Evolutionary conservation across 92 coral and sea anemone species (phyloP).

Genomic region (Paramuricea clavata): DNA sequence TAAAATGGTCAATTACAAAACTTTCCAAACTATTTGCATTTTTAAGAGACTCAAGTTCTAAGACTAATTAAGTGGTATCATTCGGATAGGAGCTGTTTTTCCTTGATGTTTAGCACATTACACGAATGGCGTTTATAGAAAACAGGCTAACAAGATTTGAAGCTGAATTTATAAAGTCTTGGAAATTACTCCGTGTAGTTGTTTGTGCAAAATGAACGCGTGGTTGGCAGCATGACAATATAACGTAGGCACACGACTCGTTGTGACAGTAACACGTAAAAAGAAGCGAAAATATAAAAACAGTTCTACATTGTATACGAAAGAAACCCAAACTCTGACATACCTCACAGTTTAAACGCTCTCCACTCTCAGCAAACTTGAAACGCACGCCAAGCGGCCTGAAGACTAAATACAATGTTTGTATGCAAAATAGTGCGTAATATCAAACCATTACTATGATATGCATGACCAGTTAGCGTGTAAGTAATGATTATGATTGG

Average conservation of each 20-base stretch:
- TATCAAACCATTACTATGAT: neutral
- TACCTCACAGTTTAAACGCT: neutral
- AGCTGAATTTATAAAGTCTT: too few relatives aligned
- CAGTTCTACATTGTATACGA: neutral
- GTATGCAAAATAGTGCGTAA: neutral
- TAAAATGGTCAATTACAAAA: too few relatives aligned
- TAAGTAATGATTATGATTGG: neutral
- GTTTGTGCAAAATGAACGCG: too few relatives aligned
- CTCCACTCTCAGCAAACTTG: neutral
- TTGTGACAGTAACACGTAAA: neutral
- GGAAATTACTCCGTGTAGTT: too few relatives aligned
- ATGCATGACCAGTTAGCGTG: neutral
- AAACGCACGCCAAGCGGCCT: neutral
- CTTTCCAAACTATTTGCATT: too few relatives aligned
- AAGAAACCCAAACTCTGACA: neutral
- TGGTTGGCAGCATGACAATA: neutral
- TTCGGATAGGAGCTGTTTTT: too few relatives aligned
- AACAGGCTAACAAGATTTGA: neutral
- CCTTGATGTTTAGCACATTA: too few relatives aligned
- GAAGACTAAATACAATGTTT: constrained; percentile 1
- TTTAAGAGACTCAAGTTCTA: too few relatives aligned
- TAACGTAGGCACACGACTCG: neutral
- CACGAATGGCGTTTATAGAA: neutral
- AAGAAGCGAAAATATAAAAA: too few relatives aligned
- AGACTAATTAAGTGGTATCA: too few relatives aligned